Percentiles rank a stretch among this genome's conserved stretches.
phyloP scores from a whole-genome alignment of 1,140 invertebrate genomes.

The Zaprionus ornatus region DNA sequence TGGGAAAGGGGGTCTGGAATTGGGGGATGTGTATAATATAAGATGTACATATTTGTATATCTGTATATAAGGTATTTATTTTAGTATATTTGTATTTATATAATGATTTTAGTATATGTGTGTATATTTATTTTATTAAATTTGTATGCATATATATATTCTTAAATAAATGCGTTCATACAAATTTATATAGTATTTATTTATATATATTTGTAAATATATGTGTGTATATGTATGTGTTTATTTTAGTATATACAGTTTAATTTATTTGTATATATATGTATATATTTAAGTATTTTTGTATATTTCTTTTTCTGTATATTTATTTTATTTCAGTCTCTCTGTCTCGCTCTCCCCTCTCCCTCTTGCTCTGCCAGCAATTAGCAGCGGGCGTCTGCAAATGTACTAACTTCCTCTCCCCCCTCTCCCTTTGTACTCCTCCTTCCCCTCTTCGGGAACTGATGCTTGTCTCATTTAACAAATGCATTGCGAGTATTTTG shows the following conservation, averaged over 20 bases:
- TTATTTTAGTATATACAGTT: neutral
- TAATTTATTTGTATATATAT: neutral
- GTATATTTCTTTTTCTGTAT: neutral
- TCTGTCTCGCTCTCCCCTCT: conserved; percentile 3
- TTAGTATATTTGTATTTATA: too few species aligned
- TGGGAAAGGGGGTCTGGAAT: neutral
- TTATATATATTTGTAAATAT: too few species aligned
- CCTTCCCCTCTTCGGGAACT: neutral
- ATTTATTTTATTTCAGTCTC: neutral
- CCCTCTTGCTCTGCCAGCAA: neutral
- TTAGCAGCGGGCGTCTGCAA: neutral
- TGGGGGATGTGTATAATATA: too few species aligned
- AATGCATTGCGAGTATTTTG: conserved; percentile 58
- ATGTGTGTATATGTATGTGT: neutral
- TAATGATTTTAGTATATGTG: too few species aligned
- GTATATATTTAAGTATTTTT: neutral
- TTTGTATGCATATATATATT: too few species aligned
- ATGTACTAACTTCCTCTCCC: neutral
- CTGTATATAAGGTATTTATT: too few species aligned
- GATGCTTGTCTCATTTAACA: conserved; percentile 52
- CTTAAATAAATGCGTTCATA: too few species aligned
- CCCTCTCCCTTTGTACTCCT: too few species aligned
- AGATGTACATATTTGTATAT: too few species aligned
- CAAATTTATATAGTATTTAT: too few species aligned
- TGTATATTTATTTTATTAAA: too few species aligned